These are phyloP conservation scores for Drosophila watanabei DNA, from an alignment of 1,140 invertebrate genomes.

Conservation along the genomic window DNA sequence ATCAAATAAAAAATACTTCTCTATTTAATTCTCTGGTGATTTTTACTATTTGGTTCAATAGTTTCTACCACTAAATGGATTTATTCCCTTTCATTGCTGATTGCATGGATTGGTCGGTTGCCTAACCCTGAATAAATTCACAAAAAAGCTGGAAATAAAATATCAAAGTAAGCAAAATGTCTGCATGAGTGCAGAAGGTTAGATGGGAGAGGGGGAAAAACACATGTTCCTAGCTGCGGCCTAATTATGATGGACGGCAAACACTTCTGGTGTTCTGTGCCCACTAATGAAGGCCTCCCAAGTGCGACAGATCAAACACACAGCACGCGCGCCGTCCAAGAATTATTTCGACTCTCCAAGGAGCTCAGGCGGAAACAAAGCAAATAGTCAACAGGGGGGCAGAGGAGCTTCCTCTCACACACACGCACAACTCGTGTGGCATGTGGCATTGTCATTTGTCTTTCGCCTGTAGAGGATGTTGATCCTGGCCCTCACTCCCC, in stretches of 20 bases:
- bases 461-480: conserved; percentile 36
- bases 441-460: conserved; percentile 80
- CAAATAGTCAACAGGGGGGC: conserved; percentile 50
- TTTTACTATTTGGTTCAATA: not conserved
- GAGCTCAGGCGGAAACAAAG: conserved; percentile 53
- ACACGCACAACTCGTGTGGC: conserved; percentile 41
- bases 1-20: not conserved
- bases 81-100: not conserved
- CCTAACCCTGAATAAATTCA: not conserved
- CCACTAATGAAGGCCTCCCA: conserved; percentile 77
- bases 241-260: conserved; percentile 78
- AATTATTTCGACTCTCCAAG: conserved; percentile 43
- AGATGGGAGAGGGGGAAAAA: not conserved
- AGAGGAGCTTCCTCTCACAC: not conserved
- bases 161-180: conserved; percentile 26
- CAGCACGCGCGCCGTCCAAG: conserved; percentile 43
- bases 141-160: not conserved
- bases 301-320: conserved; percentile 70
- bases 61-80: not conserved
- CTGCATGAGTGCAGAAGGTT: conserved; percentile 25
- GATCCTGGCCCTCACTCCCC: conserved; percentile 10
- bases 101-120: not conserved
- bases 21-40: not conserved
- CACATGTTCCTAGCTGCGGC: conserved; percentile 29
- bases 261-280: conserved; percentile 62